Base-by-base conservation (phyloP, 2,888 invertebrate genomes). In the Orchesellides sinensis region DNA sequence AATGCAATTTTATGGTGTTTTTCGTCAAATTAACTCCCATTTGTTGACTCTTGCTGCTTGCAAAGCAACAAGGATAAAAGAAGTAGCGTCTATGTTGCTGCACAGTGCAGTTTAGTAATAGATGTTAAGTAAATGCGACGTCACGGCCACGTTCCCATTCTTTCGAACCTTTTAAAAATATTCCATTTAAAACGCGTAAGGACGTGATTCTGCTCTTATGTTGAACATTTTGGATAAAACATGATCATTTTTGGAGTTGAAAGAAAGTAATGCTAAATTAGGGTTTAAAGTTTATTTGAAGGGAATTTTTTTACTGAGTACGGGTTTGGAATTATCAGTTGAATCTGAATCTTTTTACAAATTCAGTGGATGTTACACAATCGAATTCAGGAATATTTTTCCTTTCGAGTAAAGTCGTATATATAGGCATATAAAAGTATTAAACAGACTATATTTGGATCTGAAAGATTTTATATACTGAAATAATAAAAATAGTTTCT, bases 101-200 rank as follows among this genome's bases (percentile, higher is more conserved):
- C 5, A 17, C n/a, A 10, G 8, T 17, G 21, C 17, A 52, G 17
- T 21, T 52, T 52, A 10, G 52, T 17, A 52, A 52, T 52, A 23
- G 27, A 59, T 61, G 21, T 25, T n/a, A 65, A 74, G 47, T 80
- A 72, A 80, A 81, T 81, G 81, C 81, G 81, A 81, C 81, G 73
- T 81, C 81, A 81, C 81, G 81, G 73, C 81, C 81, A 81, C 73
- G 81, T 81, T 81, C 81, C 81, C 81, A 73, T 81, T 74, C 66
- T 79, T 70, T 49, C 69, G 49, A 69, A 17, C 40, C n/a, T 1
- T 14, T 10, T 23, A 19, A 21, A 35, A 23, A 17, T 52, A 21
- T 17, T 52, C 2, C n/a, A 17, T 2, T 21, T 52, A 21, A 66
- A 47, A 49, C 45, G 25, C 40, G 45, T 65, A 80, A 72, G 72